phyloP scores from a whole-genome alignment of 2,888 invertebrate species.

The Ectobius pallidus region DNA sequence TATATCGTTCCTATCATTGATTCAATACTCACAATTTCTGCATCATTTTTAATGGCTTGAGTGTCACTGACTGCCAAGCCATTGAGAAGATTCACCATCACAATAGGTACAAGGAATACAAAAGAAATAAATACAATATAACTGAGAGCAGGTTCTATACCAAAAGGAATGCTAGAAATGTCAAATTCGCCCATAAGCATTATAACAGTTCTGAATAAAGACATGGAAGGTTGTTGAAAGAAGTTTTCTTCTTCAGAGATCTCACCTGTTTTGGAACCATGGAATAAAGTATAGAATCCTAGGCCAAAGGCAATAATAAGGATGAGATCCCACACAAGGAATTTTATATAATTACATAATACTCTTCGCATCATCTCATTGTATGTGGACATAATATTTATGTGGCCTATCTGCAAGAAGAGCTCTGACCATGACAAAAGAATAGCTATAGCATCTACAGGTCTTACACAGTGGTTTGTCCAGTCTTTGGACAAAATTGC shows the following conservation, averaged over 20 bases:
- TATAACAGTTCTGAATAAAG: conserved; percentile 81
- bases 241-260: conserved; percentile 65
- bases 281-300: conserved; percentile 78
- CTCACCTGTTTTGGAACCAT: conserved; percentile 48
- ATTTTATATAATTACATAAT: conserved; percentile 78
- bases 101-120: conserved; percentile 82
- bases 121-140: conserved; percentile 68
- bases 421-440: conserved; percentile 77
- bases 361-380: conserved; percentile 85
- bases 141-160: conserved; percentile 64
- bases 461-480: conserved; percentile 54
- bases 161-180: conserved; percentile 76
- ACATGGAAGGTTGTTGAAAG: conserved; percentile 71
- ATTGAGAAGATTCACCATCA: conserved; percentile 80
- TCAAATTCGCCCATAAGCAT: conserved; percentile 90
- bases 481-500: conserved; percentile 53
- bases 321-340: conserved; percentile 78
- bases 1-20: conserved; percentile 15
- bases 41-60: conserved; percentile 73
- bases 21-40: conserved; percentile 70
- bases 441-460: conserved; percentile 74
- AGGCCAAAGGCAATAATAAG: conserved; percentile 81
- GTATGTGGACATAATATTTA: conserved; percentile 78
- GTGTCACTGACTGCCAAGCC: conserved; percentile 87
- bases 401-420: conserved; percentile 73